These are phyloP conservation scores for Deilephila elpenor DNA, from an alignment of 2,888 invertebrate genomes.

Conservation along the genomic window DNA sequence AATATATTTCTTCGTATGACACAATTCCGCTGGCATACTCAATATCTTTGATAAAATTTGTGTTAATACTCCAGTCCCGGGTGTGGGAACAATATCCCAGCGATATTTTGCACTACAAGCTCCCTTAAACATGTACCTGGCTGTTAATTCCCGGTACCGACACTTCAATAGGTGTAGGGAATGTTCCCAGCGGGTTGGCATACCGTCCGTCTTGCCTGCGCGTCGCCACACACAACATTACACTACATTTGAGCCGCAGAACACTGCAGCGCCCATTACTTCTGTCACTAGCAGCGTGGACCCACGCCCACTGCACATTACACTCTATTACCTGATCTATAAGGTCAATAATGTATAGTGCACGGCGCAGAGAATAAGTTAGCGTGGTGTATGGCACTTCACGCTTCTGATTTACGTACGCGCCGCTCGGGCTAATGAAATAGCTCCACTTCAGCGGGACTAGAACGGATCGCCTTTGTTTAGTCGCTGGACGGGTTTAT, in stretches of 20 bases:
- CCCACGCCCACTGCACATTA: conserved; percentile 10
- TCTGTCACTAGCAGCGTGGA: conserved; percentile 32
- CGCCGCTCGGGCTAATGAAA: conserved; percentile 29
- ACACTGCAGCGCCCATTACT: conserved; percentile 47
- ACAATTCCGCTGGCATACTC: no score
- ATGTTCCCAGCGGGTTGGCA: not conserved
- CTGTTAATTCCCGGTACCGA: not conserved
- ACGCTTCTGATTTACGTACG: conserved; percentile 55
- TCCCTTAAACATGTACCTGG: not conserved
- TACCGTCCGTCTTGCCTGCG: conserved; percentile 24
- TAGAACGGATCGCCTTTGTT: not conserved
- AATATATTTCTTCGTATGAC: no score
- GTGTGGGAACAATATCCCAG: not conserved
- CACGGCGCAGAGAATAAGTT: conserved; percentile 36
- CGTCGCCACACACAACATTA: not conserved
- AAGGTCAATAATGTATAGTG: conserved; percentile 32
- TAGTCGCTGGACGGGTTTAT: not conserved
- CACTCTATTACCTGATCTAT: conserved; percentile 20
- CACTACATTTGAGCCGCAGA: conserved; percentile 41
- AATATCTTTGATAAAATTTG: no score
- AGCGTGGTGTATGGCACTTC: conserved; percentile 44
- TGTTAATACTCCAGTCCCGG: not conserved
- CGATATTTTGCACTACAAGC: not conserved
- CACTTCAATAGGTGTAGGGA: conserved; percentile 12
- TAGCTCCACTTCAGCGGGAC: conserved; percentile 1